phyloP scores from a whole-genome alignment of 2,888 invertebrate species.

The Drosophila maculinotata region DNA sequence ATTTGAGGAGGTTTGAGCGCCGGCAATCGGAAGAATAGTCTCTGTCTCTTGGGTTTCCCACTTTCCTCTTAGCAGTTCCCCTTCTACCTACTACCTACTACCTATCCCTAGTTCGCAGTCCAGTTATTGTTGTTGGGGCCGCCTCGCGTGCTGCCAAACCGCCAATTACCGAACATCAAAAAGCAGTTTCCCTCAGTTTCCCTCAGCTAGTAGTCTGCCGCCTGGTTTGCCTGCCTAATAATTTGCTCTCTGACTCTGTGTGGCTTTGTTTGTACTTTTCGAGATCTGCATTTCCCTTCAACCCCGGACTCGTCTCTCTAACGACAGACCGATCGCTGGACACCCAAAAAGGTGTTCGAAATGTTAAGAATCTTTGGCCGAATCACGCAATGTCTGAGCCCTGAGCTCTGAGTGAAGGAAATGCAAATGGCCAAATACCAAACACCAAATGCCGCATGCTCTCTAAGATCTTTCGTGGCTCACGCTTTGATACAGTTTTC shows the following conservation, averaged over 20 bases:
- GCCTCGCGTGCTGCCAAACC: conserved; percentile 80
- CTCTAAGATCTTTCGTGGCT: conserved; percentile 61
- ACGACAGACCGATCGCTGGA: conserved; percentile 31
- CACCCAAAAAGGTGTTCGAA: conserved; percentile 78
- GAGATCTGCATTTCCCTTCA: conserved; percentile 22
- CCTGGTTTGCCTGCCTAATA: conserved; percentile 63
- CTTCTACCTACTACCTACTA: not conserved
- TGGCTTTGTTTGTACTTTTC: conserved; percentile 73
- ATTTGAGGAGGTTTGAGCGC: conserved; percentile 68
- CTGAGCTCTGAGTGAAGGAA: conserved; percentile 41
- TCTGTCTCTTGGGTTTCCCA: conserved; percentile 36
- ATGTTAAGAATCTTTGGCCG: conserved; percentile 70
- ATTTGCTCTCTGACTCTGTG: conserved; percentile 70
- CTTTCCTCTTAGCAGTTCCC: conserved; percentile 13
- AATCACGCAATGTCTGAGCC: conserved; percentile 66
- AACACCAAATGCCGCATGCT: conserved; percentile 66
- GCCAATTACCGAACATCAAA: conserved; percentile 80
- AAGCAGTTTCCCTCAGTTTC: conserved; percentile 69
- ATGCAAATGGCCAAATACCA: conserved; percentile 60
- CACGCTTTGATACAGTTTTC: conserved; percentile 67
- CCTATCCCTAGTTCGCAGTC: conserved; percentile 15
- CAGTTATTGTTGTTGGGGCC: conserved; percentile 42
- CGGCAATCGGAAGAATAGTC: conserved; percentile 64
- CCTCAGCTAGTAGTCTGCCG: conserved; percentile 41
- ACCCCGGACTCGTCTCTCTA: conserved; percentile 19